Percentiles rank a stretch among this genome's conserved stretches.
Evolutionary conservation across 2,113 vertebrate genomes (phyloP).

Genomic region (Salvelinus namaycush): DNA sequence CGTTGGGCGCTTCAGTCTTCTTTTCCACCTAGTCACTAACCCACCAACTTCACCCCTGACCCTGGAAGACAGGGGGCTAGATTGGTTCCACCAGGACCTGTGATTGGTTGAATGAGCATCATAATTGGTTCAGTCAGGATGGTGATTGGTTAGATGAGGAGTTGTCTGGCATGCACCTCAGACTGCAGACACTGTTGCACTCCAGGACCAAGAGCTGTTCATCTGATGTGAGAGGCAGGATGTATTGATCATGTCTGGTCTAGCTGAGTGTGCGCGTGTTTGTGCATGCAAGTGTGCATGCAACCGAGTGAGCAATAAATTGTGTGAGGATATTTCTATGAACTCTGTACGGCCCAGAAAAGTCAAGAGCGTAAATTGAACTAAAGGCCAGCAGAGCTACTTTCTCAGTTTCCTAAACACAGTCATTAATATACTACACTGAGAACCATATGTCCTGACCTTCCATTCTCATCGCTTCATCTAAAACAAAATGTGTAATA

Average conservation of each 20-base stretch:
- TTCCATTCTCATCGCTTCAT: constrained; percentile 39
- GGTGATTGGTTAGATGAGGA: background rate
- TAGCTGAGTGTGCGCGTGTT: background rate
- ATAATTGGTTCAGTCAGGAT: background rate
- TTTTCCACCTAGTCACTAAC: background rate
- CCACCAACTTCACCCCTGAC: background rate
- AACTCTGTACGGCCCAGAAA: constrained; percentile 17
- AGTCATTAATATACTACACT: constrained; percentile 39
- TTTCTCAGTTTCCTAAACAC: constrained; percentile 21
- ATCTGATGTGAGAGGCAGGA: background rate
- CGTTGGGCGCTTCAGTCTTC: background rate
- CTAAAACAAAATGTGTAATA: constrained; percentile 29
- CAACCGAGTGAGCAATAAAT: no score
- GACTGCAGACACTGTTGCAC: background rate
- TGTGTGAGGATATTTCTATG: no score
- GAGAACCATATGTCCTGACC: constrained; percentile 43
- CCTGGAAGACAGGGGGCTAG: background rate
- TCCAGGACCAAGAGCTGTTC: background rate
- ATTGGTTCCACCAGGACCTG: background rate
- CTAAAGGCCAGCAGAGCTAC: constrained; percentile 29
- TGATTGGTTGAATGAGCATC: background rate
- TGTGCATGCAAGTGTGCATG: background rate
- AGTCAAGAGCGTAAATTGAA: constrained; percentile 40
- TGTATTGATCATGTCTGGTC: background rate
- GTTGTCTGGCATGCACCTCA: background rate